These are phyloP conservation scores for Orthonychiurus folsomi DNA, from an alignment of 2,888 invertebrate genomes.

Conservation along the genomic window DNA sequence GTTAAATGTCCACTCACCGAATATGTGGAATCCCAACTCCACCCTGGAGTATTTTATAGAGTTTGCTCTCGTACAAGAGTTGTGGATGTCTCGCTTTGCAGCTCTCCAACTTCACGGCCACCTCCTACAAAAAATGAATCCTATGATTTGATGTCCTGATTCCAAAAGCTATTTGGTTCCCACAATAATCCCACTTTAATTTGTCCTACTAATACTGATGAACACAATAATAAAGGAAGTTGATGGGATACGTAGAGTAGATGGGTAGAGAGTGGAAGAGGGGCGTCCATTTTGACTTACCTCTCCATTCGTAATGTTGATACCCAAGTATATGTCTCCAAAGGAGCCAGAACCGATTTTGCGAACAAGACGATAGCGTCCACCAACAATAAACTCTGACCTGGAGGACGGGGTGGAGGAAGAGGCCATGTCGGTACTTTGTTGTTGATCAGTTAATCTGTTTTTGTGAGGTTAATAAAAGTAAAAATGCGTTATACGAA, in stretches of 20 bases:
- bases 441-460: too few species aligned
- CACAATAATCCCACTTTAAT: not conserved
- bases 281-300: conserved; percentile 46
- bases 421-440: too few species aligned
- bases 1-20: conserved; percentile 61
- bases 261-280: not conserved
- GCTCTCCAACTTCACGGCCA: conserved; percentile 97
- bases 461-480: too few species aligned
- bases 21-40: conserved; percentile 94
- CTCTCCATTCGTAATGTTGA: conserved; percentile 83
- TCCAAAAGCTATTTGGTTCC: too few species aligned
- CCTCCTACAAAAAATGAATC: conserved; percentile 66
- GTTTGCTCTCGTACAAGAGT: conserved; percentile 95
- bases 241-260: not conserved
- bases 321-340: conserved; percentile 96
- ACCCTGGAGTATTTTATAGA: conserved; percentile 97
- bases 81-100: conserved; percentile 96
- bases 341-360: conserved; percentile 99
- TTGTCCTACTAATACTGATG: not conserved
- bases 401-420: conserved; percentile 43
- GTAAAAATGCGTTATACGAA: too few species aligned
- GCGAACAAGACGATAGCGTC: conserved; percentile 86
- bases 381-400: conserved; percentile 74
- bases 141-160: not conserved
- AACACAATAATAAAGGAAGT: not conserved